Evolutionary conservation across 2,113 vertebrate species (phyloP).

Genomic region (Ptychochromis oligacanthus): DNA sequence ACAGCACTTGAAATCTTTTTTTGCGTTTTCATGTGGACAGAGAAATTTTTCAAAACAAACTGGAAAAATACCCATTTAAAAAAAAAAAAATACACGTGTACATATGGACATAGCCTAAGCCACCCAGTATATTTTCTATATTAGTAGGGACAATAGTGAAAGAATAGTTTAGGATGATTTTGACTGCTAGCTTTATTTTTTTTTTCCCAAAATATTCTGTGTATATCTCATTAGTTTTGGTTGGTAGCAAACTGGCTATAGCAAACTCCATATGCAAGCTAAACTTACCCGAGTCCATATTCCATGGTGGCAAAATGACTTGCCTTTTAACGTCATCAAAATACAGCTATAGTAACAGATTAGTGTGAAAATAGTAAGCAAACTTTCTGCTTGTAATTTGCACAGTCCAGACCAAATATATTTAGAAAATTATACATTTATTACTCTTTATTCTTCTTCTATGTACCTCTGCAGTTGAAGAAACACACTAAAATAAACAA

Average conservation of each 20-base stretch:
- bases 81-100: too few species aligned
- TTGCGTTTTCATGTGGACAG: too few species aligned
- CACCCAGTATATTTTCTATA: too few species aligned
- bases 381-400: not conserved
- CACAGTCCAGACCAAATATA: not conserved
- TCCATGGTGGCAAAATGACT: not conserved
- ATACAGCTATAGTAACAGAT: accelerated
- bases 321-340: not conserved
- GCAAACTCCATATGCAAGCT: not conserved
- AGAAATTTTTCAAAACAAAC: too few species aligned
- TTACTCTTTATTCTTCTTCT: not conserved
- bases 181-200: too few species aligned
- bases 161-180: too few species aligned
- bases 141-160: too few species aligned
- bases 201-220: too few species aligned
- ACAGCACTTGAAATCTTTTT: too few species aligned
- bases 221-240: not conserved
- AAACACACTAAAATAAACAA: not conserved
- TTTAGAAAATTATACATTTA: too few species aligned
- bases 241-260: not conserved
- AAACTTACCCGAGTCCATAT: not conserved
- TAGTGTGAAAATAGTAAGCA: not conserved
- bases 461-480: not conserved
- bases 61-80: too few species aligned
- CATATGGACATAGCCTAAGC: too few species aligned